Evolutionary conservation across 2,888 invertebrate genomes (phyloP).

Genomic region (Pasiphila rectangulata): DNA sequence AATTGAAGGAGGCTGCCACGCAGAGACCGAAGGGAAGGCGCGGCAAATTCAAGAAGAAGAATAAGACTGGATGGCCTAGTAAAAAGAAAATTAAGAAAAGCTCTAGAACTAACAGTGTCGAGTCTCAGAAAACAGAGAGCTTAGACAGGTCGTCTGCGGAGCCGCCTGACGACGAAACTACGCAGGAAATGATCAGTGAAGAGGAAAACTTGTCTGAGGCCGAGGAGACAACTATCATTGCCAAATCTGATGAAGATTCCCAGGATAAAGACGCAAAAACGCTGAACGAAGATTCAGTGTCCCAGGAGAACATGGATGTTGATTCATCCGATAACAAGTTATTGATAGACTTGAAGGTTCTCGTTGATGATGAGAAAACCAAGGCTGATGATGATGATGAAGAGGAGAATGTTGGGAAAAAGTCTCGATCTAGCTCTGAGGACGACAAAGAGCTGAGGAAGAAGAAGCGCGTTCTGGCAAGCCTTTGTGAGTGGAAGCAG

Average conservation of each 20-base stretch:
- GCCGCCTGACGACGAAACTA: constrained; percentile 57
- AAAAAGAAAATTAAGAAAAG: constrained; percentile 69
- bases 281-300: constrained; percentile 29
- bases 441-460: constrained; percentile 55
- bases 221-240: constrained; percentile 42
- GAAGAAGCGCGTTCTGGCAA: constrained; percentile 54
- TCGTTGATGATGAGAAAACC: constrained; percentile 45
- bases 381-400: constrained; percentile 32
- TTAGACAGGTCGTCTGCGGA: constrained; percentile 60
- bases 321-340: constrained; percentile 41
- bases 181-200: constrained; percentile 57
- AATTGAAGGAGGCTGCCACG: constrained; percentile 53
- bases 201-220: constrained; percentile 57
- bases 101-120: constrained; percentile 53
- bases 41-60: constrained; percentile 85
- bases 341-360: constrained; percentile 47
- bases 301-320: constrained; percentile 35
- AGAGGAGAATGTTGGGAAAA: constrained; percentile 39
- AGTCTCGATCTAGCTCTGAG: constrained; percentile 48
- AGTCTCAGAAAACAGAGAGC: constrained; percentile 52
- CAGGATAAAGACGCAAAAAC: constrained; percentile 33
- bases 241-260: constrained; percentile 39
- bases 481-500: constrained; percentile 75
- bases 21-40: constrained; percentile 53
- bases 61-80: constrained; percentile 91